Conservation (phyloP, 2,113 vertebrate genomes). For the Oreamnos americanus region DNA sequence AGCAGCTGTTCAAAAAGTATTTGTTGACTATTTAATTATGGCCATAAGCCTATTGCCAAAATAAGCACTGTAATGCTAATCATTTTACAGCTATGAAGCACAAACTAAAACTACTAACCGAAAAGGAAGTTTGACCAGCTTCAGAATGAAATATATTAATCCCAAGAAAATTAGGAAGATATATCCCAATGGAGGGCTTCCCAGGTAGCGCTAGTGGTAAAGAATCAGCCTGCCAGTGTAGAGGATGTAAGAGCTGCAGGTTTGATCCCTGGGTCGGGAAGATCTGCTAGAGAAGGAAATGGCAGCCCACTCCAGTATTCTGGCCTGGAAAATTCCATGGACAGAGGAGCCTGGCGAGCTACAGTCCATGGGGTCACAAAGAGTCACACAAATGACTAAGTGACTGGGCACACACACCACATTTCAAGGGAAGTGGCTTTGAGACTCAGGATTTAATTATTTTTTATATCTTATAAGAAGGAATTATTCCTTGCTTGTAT, state of each 20-base stretch:
- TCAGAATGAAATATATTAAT: background rate
- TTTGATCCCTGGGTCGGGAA: background rate
- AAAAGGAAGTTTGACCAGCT: background rate
- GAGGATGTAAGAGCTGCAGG: background rate
- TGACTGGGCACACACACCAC: background rate
- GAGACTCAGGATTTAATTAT: background rate
- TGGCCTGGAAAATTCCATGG: background rate
- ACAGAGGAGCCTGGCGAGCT: background rate
- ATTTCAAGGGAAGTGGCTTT: background rate
- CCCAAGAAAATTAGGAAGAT: background rate
- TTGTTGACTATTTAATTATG: slow-evolving; percentile 14
- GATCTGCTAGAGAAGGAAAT: background rate
- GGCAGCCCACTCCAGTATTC: background rate
- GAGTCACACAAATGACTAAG: background rate
- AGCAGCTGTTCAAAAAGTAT: slow-evolving; percentile 36
- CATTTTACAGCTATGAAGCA: slow-evolving; percentile 5
- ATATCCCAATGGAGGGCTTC: background rate
- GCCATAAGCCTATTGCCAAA: slow-evolving; percentile 18
- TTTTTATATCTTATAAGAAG: background rate
- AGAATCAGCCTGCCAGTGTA: background rate
- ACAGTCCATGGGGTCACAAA: background rate
- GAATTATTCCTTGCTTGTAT: background rate
- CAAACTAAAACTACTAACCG: background rate
- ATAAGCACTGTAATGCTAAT: background rate
- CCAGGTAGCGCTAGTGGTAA: background rate